Conservation (phyloP, 2,888 invertebrate species). For the Sarcophaga subvicina region DNA sequence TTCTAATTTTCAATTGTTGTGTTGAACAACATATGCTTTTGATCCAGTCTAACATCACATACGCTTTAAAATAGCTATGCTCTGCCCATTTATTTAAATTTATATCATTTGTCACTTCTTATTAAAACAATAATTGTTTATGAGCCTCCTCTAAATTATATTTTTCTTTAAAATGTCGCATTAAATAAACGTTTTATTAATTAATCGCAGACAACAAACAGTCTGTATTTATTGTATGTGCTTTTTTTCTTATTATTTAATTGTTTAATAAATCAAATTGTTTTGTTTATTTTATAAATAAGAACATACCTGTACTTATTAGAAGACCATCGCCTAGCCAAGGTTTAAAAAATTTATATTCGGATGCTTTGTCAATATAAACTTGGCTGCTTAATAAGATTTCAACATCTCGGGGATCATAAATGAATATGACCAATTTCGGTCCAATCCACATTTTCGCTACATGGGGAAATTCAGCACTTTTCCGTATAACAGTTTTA, state of each 20-base stretch:
- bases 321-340: slow-evolving; percentile 93
- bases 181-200: slow-evolving; percentile 34
- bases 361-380: slow-evolving; percentile 90
- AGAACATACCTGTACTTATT: slow-evolving; percentile 87
- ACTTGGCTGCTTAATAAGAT: slow-evolving; percentile 90
- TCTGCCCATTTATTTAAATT: not conserved
- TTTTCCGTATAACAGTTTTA: slow-evolving; percentile 83
- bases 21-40: not conserved
- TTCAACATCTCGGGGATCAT: slow-evolving; percentile 90
- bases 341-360: slow-evolving; percentile 91
- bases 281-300: not conserved
- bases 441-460: slow-evolving; percentile 90
- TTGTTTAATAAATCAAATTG: not conserved
- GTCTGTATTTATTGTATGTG: not conserved
- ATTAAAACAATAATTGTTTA: not conserved
- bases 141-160: too few relatives aligned
- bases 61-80: slow-evolving; percentile 3
- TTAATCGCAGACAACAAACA: not conserved
- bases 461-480: slow-evolving; percentile 83
- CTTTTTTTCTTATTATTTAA: not conserved
- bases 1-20: too few relatives aligned
- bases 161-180: not conserved
- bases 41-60: not conserved
- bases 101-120: not conserved
- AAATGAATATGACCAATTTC: slow-evolving; percentile 88